phyloP scores from a whole-genome alignment of 1,140 invertebrate species.

The Pantala flavescens region DNA sequence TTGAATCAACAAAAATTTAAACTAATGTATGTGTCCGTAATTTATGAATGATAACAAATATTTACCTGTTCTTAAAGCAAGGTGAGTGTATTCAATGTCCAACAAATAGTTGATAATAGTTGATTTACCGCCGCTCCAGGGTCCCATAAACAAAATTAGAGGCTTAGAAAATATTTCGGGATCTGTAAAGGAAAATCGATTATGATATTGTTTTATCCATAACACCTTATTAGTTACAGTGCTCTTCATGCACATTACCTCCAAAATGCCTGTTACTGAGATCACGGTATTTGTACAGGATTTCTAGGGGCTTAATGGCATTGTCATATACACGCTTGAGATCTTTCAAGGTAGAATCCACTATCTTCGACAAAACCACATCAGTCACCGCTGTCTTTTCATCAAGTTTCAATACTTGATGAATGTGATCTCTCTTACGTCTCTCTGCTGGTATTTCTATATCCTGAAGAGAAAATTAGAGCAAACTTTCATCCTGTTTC shows the following conservation, averaged over 20 bases:
- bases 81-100: conserved; percentile 71
- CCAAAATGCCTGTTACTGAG: conserved; percentile 85
- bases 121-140: conserved; percentile 92
- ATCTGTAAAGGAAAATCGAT: conserved; percentile 43
- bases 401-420: conserved; percentile 66
- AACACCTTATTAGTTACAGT: too few relatives aligned
- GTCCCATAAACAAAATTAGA: conserved; percentile 83
- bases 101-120: conserved; percentile 88
- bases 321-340: conserved; percentile 78
- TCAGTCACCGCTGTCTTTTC: conserved; percentile 61
- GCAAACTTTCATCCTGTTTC: conserved; percentile 21
- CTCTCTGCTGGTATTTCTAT: conserved; percentile 63
- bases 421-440: conserved; percentile 67
- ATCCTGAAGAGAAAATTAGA: conserved; percentile 43
- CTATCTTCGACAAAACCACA: conserved; percentile 56
- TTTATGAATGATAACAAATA: neutral
- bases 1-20: too few relatives aligned
- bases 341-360: conserved; percentile 68
- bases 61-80: conserved; percentile 74
- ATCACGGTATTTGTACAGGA: conserved; percentile 81
- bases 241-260: conserved; percentile 34
- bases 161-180: conserved; percentile 93
- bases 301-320: conserved; percentile 81
- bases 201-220: neutral
- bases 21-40: too few relatives aligned